These are phyloP conservation scores for Anguilla marmorata DNA, from an alignment of 2,797 vertebrate species.

Conservation along the genomic window DNA sequence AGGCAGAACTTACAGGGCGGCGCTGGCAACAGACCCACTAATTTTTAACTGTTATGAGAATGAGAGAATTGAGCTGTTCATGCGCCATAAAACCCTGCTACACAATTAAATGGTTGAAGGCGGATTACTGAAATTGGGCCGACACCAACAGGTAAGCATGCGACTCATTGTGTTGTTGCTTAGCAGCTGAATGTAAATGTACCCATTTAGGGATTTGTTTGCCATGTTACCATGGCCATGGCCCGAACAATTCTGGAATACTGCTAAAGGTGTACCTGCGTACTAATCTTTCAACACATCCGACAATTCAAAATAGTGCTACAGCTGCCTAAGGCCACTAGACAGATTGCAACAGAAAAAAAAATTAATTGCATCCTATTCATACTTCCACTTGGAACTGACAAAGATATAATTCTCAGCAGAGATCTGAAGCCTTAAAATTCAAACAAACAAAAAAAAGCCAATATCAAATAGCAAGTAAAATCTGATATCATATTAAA, in stretches of 20 bases:
- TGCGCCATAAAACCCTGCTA: not conserved
- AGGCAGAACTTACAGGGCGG: not conserved
- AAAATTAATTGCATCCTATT: not conserved
- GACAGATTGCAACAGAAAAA: not conserved
- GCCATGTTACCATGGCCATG: constrained; percentile 1
- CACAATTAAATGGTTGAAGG: not conserved
- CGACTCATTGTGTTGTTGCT: not conserved
- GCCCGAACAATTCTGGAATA: not conserved
- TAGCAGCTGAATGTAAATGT: constrained; percentile 2
- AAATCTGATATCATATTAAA: not conserved
- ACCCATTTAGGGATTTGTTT: not conserved
- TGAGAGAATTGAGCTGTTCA: not conserved
- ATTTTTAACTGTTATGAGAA: not conserved
- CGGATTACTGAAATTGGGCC: constrained; percentile 4
- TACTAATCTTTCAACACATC: not conserved
- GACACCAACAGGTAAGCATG: constrained; percentile 10
- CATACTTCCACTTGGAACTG: not conserved
- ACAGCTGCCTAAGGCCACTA: not conserved
- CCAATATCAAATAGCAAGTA: not conserved
- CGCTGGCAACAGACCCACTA: not conserved
- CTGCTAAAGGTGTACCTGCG: not conserved
- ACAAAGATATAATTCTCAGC: not conserved
- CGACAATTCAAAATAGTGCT: not conserved
- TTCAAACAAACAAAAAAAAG: not conserved
- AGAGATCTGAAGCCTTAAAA: not conserved